phyloP scores from a whole-genome alignment of 2,888 invertebrate species.

The Barypeithes pellucidus region DNA sequence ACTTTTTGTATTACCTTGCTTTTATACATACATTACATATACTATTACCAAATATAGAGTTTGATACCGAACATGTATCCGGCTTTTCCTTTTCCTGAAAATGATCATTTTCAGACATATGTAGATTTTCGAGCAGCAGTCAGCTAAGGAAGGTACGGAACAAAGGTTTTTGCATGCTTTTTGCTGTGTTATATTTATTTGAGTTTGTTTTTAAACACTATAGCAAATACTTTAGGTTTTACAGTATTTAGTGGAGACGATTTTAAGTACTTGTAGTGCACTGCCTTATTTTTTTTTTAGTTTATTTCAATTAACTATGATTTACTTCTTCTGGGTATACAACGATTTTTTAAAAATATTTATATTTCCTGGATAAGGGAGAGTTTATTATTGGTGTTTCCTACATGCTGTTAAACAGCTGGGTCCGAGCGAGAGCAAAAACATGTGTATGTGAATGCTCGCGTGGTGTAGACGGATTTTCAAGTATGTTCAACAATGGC shows the following conservation, averaged over 20 bases:
- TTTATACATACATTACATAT: slow-evolving; percentile 57
- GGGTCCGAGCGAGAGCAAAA: no score
- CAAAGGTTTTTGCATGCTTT: slow-evolving; percentile 54
- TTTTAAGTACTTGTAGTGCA: no score
- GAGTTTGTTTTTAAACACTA: slow-evolving; percentile 18
- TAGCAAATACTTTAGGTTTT: slow-evolving; percentile 14
- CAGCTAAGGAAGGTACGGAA: slow-evolving; percentile 48
- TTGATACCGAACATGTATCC: slow-evolving; percentile 54
- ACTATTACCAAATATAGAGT: slow-evolving; percentile 56
- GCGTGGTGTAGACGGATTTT: no score
- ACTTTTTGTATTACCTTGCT: slow-evolving; percentile 52
- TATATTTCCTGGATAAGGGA: no score
- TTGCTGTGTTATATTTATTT: slow-evolving; percentile 44
- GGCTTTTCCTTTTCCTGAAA: slow-evolving; percentile 14
- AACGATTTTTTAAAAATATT: no score
- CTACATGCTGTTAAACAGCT: no score
- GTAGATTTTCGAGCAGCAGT: slow-evolving; percentile 1
- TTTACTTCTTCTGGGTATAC: no score
- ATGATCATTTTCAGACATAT: slow-evolving; percentile 15
- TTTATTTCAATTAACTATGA: no score
- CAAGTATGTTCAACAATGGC: no score
- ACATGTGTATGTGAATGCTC: no score
- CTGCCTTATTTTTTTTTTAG: no score
- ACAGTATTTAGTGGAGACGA: neutral
- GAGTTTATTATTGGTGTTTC: no score